Base-by-base conservation (phyloP, 2,888 invertebrate genomes). In the Abrostola triplasia region DNA sequence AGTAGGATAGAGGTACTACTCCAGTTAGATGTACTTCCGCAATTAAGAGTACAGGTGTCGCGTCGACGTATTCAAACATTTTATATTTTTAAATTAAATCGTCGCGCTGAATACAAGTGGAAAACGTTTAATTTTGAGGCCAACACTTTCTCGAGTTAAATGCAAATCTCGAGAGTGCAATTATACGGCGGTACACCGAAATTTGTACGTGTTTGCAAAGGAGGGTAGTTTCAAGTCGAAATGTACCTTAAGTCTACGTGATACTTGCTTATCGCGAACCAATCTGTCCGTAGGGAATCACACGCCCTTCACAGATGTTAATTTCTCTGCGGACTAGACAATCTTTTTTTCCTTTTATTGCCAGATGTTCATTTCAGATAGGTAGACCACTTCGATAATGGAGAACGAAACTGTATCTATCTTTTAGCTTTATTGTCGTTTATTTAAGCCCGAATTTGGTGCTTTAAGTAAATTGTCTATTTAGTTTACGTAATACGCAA, bases 281-380 rank as follows among this genome's bases (percentile, higher is more conserved):
- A 66, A 70, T 76, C 57, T 65, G 11, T 36, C 64, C 62, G 6
- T 38, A 2, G 65, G 54, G 67, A 64, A n/a, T 13, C 62, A 42
- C 59, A 64, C 58, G 44, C 54, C 58, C 38, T 47, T 40, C 37
- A 36, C 60, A 50, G 62, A 69, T 61, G 64, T 76, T 79, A 73
- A 77, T 70, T 76, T 76, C 67, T 73, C 73, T 38, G 56, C 50
- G 77, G 77, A 66, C 40, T 47, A 59, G 54, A 67, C 49, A 47
- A 9, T 36, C n/a, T 67, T 44, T 63, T 36, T 36, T 55, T 35
- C 24, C 51, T 51, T 56, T 63, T 53, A 56, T 52, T 48, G 38
- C 42, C 36, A 40, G 71, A 73, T 65, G 56, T 50, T 63, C 49
- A 66, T 67, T 79, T 70, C 9, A 79, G 67, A 73, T 78, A 53